These are phyloP conservation scores for Mycalesis mineus DNA, from an alignment of 2,888 invertebrate species.

Conservation along the genomic window DNA sequence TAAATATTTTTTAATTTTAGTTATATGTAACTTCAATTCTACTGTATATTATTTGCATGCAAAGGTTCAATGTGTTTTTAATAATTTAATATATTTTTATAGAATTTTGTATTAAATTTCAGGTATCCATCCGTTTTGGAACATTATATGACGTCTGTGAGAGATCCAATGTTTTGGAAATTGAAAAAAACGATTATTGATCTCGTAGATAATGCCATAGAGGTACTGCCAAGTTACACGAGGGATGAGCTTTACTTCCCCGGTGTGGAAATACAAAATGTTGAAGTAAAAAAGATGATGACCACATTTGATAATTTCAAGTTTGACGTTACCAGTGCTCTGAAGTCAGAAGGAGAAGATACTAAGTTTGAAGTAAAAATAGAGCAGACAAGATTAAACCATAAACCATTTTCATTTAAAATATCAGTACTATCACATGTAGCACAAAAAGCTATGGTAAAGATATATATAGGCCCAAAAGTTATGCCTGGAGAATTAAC, in stretches of 20 bases:
- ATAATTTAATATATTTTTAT: slow-evolving; percentile 23
- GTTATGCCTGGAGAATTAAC: slow-evolving; percentile 76
- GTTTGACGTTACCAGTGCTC: slow-evolving; percentile 80
- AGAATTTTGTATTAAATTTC: slow-evolving; percentile 36
- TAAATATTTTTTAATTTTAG: no score
- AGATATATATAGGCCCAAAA: slow-evolving; percentile 84
- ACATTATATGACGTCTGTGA: slow-evolving; percentile 79
- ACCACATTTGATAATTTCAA: slow-evolving; percentile 83
- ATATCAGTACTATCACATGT: slow-evolving; percentile 80
- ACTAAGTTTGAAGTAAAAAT: slow-evolving; percentile 62
- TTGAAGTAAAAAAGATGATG: slow-evolving; percentile 80
- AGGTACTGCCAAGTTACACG: slow-evolving; percentile 76
- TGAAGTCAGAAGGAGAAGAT: slow-evolving; percentile 50
- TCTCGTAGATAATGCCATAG: slow-evolving; percentile 77
- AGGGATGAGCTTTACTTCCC: slow-evolving; percentile 79
- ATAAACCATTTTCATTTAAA: slow-evolving; percentile 83
- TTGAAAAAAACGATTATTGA: slow-evolving; percentile 80
- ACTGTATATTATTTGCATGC: no score
- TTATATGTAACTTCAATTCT: no score
- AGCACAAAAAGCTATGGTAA: slow-evolving; percentile 77
- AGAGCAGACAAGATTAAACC: slow-evolving; percentile 82
- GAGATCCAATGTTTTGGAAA: slow-evolving; percentile 85
- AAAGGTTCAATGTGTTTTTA: no score
- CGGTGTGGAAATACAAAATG: slow-evolving; percentile 79
- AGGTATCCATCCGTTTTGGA: slow-evolving; percentile 55